Evolutionary conservation across 2,888 invertebrate species (phyloP).

Genomic region (Tachina grossa): DNA sequence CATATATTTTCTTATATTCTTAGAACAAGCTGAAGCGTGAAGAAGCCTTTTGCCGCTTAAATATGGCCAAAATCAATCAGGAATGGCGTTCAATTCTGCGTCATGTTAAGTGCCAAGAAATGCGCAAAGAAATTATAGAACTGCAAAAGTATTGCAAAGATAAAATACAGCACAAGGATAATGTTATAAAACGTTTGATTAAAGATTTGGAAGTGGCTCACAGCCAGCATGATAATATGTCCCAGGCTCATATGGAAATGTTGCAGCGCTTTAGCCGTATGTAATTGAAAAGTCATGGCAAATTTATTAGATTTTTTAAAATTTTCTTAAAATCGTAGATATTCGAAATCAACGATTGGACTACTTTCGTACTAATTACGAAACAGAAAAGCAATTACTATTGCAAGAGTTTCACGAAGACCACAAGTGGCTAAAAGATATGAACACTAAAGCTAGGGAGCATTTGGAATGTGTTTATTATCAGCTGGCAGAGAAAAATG

Average conservation of each 20-base stretch:
- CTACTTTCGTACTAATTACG: conserved; percentile 85
- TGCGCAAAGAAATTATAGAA: conserved; percentile 88
- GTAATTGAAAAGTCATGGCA: conserved; percentile 54
- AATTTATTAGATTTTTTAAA: not conserved
- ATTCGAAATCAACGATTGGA: conserved; percentile 85
- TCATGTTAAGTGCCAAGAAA: conserved; percentile 89
- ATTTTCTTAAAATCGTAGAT: conserved; percentile 79
- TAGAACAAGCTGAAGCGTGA: conserved; percentile 93
- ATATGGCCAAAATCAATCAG: conserved; percentile 92
- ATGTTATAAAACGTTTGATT: conserved; percentile 86
- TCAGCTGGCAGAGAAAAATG: conserved; percentile 84
- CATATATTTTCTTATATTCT: conserved; percentile 71
- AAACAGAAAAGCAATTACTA: conserved; percentile 84
- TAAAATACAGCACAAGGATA: conserved; percentile 87
- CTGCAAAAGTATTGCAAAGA: conserved; percentile 80
- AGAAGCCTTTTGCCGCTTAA: conserved; percentile 90
- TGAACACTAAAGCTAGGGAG: conserved; percentile 84
- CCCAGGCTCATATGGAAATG: conserved; percentile 88
- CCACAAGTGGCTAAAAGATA: conserved; percentile 84
- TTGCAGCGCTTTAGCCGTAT: conserved; percentile 88
- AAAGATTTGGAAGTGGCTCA: conserved; percentile 88
- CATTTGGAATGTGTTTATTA: conserved; percentile 85
- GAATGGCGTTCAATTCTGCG: conserved; percentile 91
- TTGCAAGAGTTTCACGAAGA: conserved; percentile 84
- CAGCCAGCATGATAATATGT: conserved; percentile 88